Conservation (phyloP, 2,888 invertebrate species). For the Anoncus sp. region DNA sequence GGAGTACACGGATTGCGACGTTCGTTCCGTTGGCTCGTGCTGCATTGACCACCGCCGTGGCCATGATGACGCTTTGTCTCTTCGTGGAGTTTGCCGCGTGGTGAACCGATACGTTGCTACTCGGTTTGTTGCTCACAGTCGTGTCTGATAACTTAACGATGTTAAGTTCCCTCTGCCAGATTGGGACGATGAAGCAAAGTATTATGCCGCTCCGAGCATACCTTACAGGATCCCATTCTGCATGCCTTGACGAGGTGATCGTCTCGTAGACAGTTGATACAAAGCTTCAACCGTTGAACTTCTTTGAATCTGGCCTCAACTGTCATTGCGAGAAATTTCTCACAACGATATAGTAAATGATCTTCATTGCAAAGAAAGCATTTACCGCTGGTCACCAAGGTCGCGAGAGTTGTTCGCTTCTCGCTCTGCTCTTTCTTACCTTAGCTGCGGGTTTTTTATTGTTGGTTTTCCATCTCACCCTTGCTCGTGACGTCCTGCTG, state of each 20-base stretch:
- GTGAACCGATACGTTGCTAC: conserved; percentile 17
- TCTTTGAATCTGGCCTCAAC: conserved; percentile 42
- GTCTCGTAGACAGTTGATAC: too few species aligned
- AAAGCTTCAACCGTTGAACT: conserved; percentile 32
- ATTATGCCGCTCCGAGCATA: conserved; percentile 46
- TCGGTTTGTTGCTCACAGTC: not conserved
- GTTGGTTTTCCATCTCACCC: conserved; percentile 25
- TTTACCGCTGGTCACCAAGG: not conserved
- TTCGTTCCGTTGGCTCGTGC: conserved; percentile 16
- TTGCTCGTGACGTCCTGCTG: conserved; percentile 17
- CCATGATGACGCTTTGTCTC: conserved; percentile 27
- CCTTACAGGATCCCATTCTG: conserved; percentile 42
- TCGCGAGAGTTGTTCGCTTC: not conserved
- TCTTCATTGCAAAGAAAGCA: conserved; percentile 52
- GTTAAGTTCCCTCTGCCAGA: not conserved
- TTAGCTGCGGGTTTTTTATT: conserved; percentile 15
- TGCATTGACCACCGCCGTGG: conserved; percentile 51
- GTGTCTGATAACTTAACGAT: not conserved
- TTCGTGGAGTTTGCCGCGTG: not conserved
- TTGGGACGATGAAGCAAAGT: conserved; percentile 33
- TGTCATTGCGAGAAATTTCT: conserved; percentile 42
- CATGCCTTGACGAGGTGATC: conserved; percentile 50
- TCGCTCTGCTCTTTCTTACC: not conserved
- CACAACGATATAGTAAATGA: conserved; percentile 55
- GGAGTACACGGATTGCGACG: conserved; percentile 46